phyloP scores from a whole-genome alignment of 2,888 invertebrate genomes.

The Drosophila mulleri region DNA sequence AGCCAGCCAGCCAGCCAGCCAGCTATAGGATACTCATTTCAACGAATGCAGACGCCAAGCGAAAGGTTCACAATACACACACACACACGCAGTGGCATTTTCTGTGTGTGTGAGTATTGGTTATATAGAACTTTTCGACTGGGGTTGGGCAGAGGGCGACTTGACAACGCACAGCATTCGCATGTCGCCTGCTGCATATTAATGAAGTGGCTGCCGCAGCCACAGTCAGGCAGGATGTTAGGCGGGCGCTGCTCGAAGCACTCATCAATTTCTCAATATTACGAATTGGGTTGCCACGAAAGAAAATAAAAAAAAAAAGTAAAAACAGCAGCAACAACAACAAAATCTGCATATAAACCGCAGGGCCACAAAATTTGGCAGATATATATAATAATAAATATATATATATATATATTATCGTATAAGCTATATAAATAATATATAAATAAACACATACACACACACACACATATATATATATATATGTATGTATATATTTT shows the following conservation, averaged over 20 bases:
- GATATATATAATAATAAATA: slow-evolving; percentile 19
- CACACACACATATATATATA: neutral
- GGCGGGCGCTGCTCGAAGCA: slow-evolving; percentile 27
- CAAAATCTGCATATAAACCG: slow-evolving; percentile 72
- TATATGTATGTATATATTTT: slow-evolving; percentile 13
- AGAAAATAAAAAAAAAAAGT: slow-evolving; percentile 35
- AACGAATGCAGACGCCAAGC: slow-evolving; percentile 59
- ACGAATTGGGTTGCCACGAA: slow-evolving; percentile 46
- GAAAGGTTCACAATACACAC: slow-evolving; percentile 31
- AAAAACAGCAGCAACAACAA: neutral
- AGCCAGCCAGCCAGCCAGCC: slow-evolving; percentile 30
- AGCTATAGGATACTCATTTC: slow-evolving; percentile 64
- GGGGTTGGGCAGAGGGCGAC: slow-evolving; percentile 22
- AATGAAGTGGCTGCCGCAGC: slow-evolving; percentile 65
- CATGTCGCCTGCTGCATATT: slow-evolving; percentile 75
- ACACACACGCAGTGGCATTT: slow-evolving; percentile 6
- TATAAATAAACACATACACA: neutral
- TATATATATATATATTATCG: slow-evolving; percentile 1
- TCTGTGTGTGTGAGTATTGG: slow-evolving; percentile 28
- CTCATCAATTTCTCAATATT: slow-evolving; percentile 78
- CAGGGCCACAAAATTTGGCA: slow-evolving; percentile 23
- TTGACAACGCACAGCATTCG: slow-evolving; percentile 61
- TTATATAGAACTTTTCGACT: slow-evolving; percentile 13
- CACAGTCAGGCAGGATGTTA: neutral
- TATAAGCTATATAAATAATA: slow-evolving; percentile 12